Evolutionary conservation across 2,113 vertebrate genomes (phyloP).

Genomic region (Macquaria ambigua): DNA sequence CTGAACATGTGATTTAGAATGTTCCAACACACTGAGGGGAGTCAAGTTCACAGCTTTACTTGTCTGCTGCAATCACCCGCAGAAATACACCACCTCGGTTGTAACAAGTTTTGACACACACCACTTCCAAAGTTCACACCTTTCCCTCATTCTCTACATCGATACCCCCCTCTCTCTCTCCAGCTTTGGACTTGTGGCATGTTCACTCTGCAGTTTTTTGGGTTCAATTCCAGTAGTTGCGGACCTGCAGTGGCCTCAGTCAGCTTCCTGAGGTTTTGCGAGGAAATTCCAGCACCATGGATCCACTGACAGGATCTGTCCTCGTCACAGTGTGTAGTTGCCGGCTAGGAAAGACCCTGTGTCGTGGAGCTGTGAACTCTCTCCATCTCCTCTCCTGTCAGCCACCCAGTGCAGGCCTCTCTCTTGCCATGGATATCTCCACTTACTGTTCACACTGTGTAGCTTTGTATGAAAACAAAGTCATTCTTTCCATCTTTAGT

Average conservation of each 20-base stretch:
- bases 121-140: slow-evolving; percentile 73
- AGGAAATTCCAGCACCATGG: slow-evolving; percentile 74
- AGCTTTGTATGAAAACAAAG: slow-evolving; percentile 49
- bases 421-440: slow-evolving; percentile 38
- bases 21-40: slow-evolving; percentile 56
- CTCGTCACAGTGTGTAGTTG: slow-evolving; percentile 67
- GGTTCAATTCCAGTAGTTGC: slow-evolving; percentile 75
- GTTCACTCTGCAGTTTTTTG: slow-evolving; percentile 51
- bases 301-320: slow-evolving; percentile 81
- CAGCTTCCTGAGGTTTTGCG: slow-evolving; percentile 78
- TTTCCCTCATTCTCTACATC: slow-evolving; percentile 61
- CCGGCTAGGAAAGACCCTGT: slow-evolving; percentile 63
- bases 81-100: slow-evolving; percentile 51
- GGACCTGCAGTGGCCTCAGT: slow-evolving; percentile 65
- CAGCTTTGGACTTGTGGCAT: slow-evolving; percentile 38
- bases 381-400: slow-evolving; percentile 38
- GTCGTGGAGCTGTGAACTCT: slow-evolving; percentile 68
- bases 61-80: slow-evolving; percentile 68
- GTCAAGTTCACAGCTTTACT: slow-evolving; percentile 74
- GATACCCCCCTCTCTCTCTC: slow-evolving; percentile 30
- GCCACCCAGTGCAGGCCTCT: slow-evolving; percentile 38
- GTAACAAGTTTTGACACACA: slow-evolving; percentile 68
- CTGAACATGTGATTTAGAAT: slow-evolving; percentile 64
- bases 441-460: slow-evolving; percentile 42
- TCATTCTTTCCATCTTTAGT: slow-evolving; percentile 49